Conservation (phyloP, 53 echinoderm and acorn worm genomes). For the Zoroaster sp. region DNA sequence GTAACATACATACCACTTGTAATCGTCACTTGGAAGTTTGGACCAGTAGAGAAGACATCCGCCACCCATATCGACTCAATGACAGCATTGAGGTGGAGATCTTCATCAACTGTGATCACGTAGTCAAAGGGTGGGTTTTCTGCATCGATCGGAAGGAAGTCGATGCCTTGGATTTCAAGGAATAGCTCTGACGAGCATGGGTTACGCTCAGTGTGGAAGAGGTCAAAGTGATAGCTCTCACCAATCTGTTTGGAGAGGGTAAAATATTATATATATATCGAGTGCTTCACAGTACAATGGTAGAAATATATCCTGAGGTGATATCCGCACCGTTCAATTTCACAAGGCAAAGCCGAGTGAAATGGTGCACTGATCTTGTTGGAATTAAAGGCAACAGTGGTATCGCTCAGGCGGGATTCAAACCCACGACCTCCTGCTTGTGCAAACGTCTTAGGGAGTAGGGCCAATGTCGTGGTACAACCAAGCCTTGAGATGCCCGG, state of each 20-base stretch:
- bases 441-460: no score
- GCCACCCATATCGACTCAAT: constrained; percentile 82
- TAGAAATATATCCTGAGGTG: no score
- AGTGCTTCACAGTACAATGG: no score
- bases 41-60: constrained; percentile 88
- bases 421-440: no score
- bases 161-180: constrained; percentile 71
- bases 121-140: constrained; percentile 77
- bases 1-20: constrained; percentile 56
- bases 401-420: no score
- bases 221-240: constrained; percentile 71
- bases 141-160: constrained; percentile 58
- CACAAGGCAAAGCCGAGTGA: no score
- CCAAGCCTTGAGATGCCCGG: no score
- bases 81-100: constrained; percentile 69
- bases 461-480: no score
- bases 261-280: no score
- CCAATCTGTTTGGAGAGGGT: constrained; percentile 78
- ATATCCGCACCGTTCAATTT: no score
- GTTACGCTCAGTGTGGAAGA: constrained; percentile 85
- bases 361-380: no score
- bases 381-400: no score
- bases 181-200: constrained; percentile 86
- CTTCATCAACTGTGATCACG: constrained; percentile 66
- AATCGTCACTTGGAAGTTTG: constrained; percentile 84